Percentiles rank a stretch among this genome's conserved stretches.
Conservation (phyloP, 2,113 vertebrate species). For the Montifringilla adamsi region DNA sequence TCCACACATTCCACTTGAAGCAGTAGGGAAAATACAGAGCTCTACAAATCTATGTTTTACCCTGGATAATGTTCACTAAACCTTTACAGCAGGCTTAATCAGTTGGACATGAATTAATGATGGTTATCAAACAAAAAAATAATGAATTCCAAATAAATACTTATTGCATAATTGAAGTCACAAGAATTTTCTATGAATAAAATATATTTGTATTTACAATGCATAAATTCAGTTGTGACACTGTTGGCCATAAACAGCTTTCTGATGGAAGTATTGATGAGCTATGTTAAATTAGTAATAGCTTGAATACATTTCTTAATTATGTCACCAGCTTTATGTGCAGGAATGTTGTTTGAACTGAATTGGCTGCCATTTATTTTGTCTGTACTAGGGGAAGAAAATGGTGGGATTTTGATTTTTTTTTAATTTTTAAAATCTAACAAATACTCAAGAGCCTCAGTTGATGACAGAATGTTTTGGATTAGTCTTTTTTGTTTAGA, state of each 20-base stretch:
- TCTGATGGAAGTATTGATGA: conserved; percentile 69
- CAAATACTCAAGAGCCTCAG: background rate
- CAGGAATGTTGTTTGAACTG: conserved; percentile 48
- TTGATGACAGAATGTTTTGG: conserved; percentile 10
- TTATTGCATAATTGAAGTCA: conserved; percentile 79
- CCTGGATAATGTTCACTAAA: conserved; percentile 66
- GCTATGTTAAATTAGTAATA: conserved; percentile 78
- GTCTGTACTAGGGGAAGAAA: background rate
- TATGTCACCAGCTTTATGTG: conserved; percentile 51
- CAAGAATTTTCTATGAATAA: conserved; percentile 78
- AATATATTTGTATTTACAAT: conserved; percentile 79
- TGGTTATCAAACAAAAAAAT: conserved; percentile 72
- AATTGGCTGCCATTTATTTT: conserved; percentile 62
- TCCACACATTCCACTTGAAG: conserved; percentile 5
- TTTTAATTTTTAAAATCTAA: background rate
- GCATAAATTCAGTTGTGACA: conserved; percentile 66
- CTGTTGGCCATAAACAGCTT: conserved; percentile 57
- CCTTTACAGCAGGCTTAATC: conserved; percentile 74
- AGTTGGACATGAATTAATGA: conserved; percentile 81
- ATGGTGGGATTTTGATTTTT: background rate
- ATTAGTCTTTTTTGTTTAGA: background rate
- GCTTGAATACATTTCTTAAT: conserved; percentile 76
- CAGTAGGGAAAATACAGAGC: background rate
- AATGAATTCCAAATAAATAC: conserved; percentile 80
- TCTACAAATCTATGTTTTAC: conserved; percentile 68